These are phyloP conservation scores for Diarsia mendica DNA, from an alignment of 2,888 invertebrate genomes.

Conservation along the genomic window DNA sequence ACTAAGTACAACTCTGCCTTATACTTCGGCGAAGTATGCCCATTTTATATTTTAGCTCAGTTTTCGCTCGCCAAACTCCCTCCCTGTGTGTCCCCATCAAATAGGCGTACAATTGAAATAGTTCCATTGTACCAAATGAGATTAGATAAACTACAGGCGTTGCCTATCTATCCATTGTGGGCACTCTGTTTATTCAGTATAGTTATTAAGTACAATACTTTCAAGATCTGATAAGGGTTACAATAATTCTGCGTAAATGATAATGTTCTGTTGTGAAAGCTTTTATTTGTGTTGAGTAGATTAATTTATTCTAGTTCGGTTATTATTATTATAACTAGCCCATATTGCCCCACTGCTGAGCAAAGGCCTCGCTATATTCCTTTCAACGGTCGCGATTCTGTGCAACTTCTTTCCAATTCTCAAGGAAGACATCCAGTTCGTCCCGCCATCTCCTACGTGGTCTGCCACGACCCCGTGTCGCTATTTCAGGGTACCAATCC, in stretches of 20 bases:
- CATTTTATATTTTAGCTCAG: neutral
- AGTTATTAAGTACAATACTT: conserved; percentile 44
- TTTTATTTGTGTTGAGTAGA: neutral
- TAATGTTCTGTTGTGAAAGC: neutral
- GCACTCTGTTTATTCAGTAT: conserved; percentile 37
- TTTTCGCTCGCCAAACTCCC: neutral
- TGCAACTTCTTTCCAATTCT: too few relatives aligned
- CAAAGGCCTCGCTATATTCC: too few relatives aligned
- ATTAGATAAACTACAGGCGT: conserved; percentile 64
- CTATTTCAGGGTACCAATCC: too few relatives aligned
- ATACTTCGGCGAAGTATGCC: neutral
- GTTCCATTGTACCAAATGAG: conserved; percentile 70
- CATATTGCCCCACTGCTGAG: too few relatives aligned
- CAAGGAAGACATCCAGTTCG: too few relatives aligned
- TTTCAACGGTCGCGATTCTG: too few relatives aligned
- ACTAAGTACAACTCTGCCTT: neutral
- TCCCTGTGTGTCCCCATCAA: conserved; percentile 30
- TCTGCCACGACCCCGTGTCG: too few relatives aligned
- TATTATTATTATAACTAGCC: too few relatives aligned
- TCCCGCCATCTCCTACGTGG: too few relatives aligned
- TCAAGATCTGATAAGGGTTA: conserved; percentile 42
- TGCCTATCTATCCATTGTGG: conserved; percentile 56
- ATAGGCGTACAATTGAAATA: conserved; percentile 69
- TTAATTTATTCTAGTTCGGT: neutral
- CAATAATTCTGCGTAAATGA: conserved; percentile 13